Evolutionary conservation across 2,888 invertebrate species (phyloP).

Genomic region (Tiliacea citrago): DNA sequence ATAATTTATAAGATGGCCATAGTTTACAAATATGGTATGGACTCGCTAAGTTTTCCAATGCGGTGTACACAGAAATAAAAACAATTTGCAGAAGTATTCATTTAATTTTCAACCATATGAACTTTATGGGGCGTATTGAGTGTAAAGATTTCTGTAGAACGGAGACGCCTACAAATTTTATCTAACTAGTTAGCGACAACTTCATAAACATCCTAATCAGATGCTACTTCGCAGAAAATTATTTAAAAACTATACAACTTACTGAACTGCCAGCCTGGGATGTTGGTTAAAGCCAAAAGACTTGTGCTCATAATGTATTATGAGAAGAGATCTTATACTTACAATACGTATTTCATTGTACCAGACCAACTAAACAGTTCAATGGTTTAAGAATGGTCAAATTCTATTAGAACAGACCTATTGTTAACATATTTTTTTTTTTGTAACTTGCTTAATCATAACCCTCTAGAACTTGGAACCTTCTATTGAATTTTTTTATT

Average conservation of each 20-base stretch:
- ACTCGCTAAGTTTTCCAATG: slow-evolving; percentile 15
- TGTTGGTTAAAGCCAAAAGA: not conserved
- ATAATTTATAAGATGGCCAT: not conserved
- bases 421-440: not conserved
- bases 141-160: not conserved
- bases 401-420: not conserved
- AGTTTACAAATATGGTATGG: not conserved
- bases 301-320: not conserved
- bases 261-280: not conserved
- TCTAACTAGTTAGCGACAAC: not conserved
- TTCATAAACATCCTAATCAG: not conserved
- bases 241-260: not conserved
- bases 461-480: not conserved
- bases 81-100: not conserved
- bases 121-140: too few relatives aligned
- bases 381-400: not conserved
- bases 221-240: not conserved
- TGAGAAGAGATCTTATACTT: too few relatives aligned
- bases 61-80: slow-evolving; percentile 11
- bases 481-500: not conserved
- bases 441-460: not conserved
- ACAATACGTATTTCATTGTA: not conserved
- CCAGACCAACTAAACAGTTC: not conserved
- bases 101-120: not conserved
- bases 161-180: not conserved